Evolutionary conservation across 2,888 invertebrate genomes (phyloP).

Genomic region (Portevinia maculata): DNA sequence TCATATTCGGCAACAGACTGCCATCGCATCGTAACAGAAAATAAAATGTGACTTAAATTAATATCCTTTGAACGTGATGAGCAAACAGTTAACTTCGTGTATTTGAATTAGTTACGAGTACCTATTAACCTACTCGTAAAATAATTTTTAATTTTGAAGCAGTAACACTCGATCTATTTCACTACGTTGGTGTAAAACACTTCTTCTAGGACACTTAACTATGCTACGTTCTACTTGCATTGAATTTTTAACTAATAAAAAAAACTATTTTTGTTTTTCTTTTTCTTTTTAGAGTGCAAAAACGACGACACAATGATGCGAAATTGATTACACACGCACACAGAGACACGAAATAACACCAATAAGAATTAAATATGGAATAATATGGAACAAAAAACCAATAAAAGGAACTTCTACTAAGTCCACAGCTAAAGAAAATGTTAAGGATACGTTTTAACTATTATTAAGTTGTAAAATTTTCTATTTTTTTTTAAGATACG

Average conservation of each 20-base stretch:
- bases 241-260: conserved; percentile 20
- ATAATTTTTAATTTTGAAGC: background rate
- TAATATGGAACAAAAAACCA: conserved; percentile 13
- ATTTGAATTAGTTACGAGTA: conserved; percentile 46
- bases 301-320: conserved; percentile 54
- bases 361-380: conserved; percentile 33
- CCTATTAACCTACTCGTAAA: conserved; percentile 16
- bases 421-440: conserved; percentile 28
- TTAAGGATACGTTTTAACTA: conserved; percentile 44
- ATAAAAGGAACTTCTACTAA: conserved; percentile 47
- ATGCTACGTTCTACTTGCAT: conserved; percentile 9
- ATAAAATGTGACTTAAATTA: conserved; percentile 27
- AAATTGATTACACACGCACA: conserved; percentile 60
- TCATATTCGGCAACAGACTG: conserved; percentile 39
- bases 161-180: background rate
- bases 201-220: background rate
- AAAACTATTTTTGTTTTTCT: background rate
- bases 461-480: conserved; percentile 54
- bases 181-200: conserved; percentile 25
- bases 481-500: conserved; percentile 16
- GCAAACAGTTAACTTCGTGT: conserved; percentile 51
- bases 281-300: conserved; percentile 38
- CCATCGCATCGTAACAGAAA: conserved; percentile 6
- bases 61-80: conserved; percentile 44
- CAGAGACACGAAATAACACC: conserved; percentile 48